phyloP scores from a whole-genome alignment of 2,797 vertebrate genomes.

The Sebastes nivosus region DNA sequence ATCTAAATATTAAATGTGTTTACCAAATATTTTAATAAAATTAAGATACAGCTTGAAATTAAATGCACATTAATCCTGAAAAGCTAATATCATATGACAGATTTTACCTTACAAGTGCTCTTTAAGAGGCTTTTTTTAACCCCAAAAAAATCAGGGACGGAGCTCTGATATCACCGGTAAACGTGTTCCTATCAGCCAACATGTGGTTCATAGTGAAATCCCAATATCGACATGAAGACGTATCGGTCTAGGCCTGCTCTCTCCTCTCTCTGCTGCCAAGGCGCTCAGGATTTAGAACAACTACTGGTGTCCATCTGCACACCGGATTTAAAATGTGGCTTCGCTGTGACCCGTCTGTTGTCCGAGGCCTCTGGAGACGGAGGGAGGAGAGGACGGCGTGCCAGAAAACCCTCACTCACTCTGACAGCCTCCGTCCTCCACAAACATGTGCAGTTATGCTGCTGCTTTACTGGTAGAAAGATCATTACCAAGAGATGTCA shows the following conservation, averaged over 20 bases:
- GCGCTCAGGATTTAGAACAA: constrained; percentile 70
- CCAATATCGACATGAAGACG: neutral
- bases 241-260: constrained; percentile 10
- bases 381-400: constrained; percentile 33
- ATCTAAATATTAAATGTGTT: neutral
- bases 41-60: accelerated
- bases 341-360: constrained; percentile 79
- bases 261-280: constrained; percentile 51
- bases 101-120: neutral
- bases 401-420: constrained; percentile 53
- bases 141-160: too few species aligned
- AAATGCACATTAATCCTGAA: neutral
- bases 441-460: neutral
- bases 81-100: neutral
- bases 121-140: neutral
- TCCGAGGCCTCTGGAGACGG: constrained; percentile 70
- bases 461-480: neutral
- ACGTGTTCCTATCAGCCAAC: neutral
- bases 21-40: too few species aligned
- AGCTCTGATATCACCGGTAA: neutral
- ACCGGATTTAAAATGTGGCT: constrained; percentile 78
- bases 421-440: constrained; percentile 20
- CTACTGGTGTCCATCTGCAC: constrained; percentile 79
- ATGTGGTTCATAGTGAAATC: neutral
- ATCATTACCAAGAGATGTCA: neutral